These are phyloP conservation scores for Acronicta leporina DNA, from an alignment of 2,888 invertebrate genomes.

Conservation along the genomic window DNA sequence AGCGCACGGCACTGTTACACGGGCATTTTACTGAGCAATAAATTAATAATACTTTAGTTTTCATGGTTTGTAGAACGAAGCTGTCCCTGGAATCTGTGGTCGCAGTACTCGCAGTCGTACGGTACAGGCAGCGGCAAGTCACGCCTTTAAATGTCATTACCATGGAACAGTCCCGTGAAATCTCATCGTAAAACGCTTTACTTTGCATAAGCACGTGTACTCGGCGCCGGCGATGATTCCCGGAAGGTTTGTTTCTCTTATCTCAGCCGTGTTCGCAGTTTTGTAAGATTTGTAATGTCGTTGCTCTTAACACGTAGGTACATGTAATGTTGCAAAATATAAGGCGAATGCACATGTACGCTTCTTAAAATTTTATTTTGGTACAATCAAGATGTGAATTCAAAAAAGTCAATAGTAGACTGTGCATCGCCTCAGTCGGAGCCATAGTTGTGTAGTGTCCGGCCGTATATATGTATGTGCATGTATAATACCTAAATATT, in stretches of 20 bases:
- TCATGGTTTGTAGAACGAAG: constrained; percentile 27
- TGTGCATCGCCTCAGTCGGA: too few species aligned
- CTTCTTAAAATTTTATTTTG: too few species aligned
- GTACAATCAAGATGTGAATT: too few species aligned
- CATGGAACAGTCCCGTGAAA: constrained; percentile 61
- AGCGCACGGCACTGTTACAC: constrained; percentile 42
- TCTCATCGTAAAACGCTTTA: constrained; percentile 47
- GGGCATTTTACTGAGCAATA: constrained; percentile 39
- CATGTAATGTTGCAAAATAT: too few species aligned
- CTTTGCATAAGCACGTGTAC: constrained; percentile 49
- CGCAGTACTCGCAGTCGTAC: constrained; percentile 53
- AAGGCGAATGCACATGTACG: neutral
- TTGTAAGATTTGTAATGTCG: constrained; percentile 27
- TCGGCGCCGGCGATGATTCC: constrained; percentile 32
- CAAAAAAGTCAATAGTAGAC: too few species aligned
- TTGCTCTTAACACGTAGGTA: constrained; percentile 27
- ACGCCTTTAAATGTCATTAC: constrained; percentile 75
- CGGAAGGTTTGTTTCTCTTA: constrained; percentile 41
- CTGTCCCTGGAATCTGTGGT: constrained; percentile 53
- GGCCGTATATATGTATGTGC: too few species aligned
- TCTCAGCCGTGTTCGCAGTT: constrained; percentile 22
- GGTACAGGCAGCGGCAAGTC: constrained; percentile 65
- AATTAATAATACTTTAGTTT: constrained; percentile 42
- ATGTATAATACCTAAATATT: too few species aligned
- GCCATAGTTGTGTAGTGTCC: too few species aligned